Base-by-base conservation (phyloP, 2,888 invertebrate species). In the Synanthedon vespiformis region DNA sequence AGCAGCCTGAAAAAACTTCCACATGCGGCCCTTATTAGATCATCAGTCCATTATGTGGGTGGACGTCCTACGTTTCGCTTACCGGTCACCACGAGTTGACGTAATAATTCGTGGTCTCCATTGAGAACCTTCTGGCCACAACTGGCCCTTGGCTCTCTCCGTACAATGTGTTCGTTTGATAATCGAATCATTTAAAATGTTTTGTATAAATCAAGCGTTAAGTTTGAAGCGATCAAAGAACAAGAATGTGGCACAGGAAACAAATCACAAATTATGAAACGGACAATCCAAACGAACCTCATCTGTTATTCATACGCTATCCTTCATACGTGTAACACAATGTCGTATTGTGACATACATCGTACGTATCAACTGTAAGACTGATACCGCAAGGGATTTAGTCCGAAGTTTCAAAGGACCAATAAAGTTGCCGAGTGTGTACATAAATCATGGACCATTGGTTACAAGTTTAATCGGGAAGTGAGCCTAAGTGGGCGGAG, bases 391-490 rank as follows among this genome's bases (percentile, higher is more conserved):
- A 55, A 63, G 64, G 63, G 62, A 67, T 65, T 65, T 64, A 60
- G 58, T 54, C 63, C 55, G 14, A 64, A 71, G 62, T 67, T 71
- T 59, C 60, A 59, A 59, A 60, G 62, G 64, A 61, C 68, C 70
- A 71, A 72, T 77, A 74, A 74, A 72, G 57, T 71, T 64, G 57
- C 56, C 57, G 62, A 67, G 62, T 60, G 60, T 59, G 62, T 60
- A 69, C 59, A 72, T 71, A 70, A 77, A 74, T 75, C 69, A 70
- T 65, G 61, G 56, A 55, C 34, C 54, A 62, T 65, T 62, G 61
- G 64, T 63, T 56, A 48, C 22, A 64, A 68, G 56, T 69, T 69
- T 68, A 70, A 72, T 69, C 63, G 60, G 58, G 57, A 57, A 57
- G 52, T 40, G 49, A 52, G 49, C 48, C 49, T 54, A 55, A 61